Conservation (phyloP, 2,797 vertebrate genomes). For the Tympanoctomys barrerae region DNA sequence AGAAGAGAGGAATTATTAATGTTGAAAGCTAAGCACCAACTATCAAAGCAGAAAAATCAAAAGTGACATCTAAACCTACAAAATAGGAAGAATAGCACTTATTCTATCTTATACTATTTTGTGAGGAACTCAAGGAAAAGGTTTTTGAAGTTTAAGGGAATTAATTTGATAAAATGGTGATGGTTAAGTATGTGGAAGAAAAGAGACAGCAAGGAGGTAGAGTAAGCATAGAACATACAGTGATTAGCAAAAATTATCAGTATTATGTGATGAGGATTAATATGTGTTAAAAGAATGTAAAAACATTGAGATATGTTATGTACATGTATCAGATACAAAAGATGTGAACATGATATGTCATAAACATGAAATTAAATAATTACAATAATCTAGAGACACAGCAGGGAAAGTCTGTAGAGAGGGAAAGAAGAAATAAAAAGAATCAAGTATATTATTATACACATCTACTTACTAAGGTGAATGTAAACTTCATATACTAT, state of each 20-base stretch:
- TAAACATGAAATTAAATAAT: not conserved
- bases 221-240: not conserved
- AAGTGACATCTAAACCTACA: not conserved
- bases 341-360: not conserved
- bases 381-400: not conserved
- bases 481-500: not conserved
- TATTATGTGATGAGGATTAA: not conserved
- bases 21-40: slow-evolving; percentile 24
- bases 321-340: not conserved
- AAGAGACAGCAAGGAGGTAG: not conserved
- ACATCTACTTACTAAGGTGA: not conserved
- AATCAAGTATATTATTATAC: not conserved
- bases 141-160: slow-evolving; percentile 2
- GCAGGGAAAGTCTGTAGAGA: not conserved
- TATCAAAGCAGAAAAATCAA: slow-evolving; percentile 35
- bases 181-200: slow-evolving; percentile 21
- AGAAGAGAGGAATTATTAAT: slow-evolving; percentile 13
- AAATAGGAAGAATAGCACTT: not conserved
- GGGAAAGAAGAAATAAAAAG: not conserved
- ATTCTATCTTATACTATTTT: slow-evolving; percentile 28
- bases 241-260: not conserved
- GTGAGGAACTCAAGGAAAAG: not conserved
- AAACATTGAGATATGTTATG: not conserved
- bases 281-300: not conserved
- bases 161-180: slow-evolving; percentile 15